These are phyloP conservation scores for Siniperca undulata DNA, from an alignment of 2,797 vertebrate species.

Conservation along the genomic window DNA sequence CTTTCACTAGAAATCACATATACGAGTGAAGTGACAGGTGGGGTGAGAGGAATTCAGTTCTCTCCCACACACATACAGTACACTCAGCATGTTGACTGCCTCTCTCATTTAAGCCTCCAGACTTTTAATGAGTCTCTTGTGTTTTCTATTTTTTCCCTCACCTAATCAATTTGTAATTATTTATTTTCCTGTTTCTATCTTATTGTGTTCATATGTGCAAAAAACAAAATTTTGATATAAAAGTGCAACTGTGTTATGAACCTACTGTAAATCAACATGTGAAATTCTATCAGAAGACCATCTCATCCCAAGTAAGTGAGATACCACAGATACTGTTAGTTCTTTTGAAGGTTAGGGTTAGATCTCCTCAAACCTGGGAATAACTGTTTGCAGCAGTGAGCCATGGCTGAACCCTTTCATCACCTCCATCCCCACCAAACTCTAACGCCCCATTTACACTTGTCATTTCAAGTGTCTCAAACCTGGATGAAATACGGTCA, in stretches of 20 bases:
- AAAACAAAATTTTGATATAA: neutral
- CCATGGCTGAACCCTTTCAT: neutral
- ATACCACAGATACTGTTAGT: neutral
- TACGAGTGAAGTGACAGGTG: conserved; percentile 51
- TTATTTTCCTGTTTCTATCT: neutral
- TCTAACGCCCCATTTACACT: too few species aligned
- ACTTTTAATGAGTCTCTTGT: conserved; percentile 2
- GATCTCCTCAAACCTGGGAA: neutral
- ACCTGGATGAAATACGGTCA: too few species aligned
- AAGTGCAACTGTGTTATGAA: neutral
- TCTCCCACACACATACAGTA: conserved; percentile 16
- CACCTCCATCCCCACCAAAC: neutral
- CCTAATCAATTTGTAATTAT: neutral
- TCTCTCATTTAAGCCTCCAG: neutral
- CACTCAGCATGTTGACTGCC: neutral
- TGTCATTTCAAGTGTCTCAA: too few species aligned
- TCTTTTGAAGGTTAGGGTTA: neutral
- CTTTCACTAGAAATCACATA: conserved; percentile 69
- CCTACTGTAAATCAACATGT: neutral
- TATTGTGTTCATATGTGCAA: neutral
- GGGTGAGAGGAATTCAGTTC: conserved; percentile 9
- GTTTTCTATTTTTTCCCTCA: neutral
- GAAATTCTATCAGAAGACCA: neutral
- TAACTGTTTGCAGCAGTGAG: too few species aligned
- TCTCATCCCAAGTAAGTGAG: neutral